Conservation (phyloP, 2,888 invertebrate genomes). For the Amphimallon solstitiale region DNA sequence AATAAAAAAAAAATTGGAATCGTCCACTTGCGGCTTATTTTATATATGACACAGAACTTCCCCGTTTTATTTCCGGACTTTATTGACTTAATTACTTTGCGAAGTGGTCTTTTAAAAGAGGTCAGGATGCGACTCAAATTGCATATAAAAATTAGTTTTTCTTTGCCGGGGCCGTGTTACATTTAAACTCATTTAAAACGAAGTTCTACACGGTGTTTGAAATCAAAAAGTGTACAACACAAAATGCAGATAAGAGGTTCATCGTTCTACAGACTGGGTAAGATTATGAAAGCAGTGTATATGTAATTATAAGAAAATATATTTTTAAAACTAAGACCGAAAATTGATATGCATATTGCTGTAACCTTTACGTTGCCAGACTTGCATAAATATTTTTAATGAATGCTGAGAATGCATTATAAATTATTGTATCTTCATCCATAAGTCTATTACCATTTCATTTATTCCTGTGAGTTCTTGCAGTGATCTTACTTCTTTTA, state of each 20-base stretch:
- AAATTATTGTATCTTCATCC: no score
- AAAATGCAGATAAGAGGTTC: constrained; percentile 60
- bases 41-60: not conserved
- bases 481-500: no score
- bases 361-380: no score
- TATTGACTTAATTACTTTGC: not conserved
- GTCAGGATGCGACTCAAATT: not conserved
- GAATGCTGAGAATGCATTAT: no score
- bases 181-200: constrained; percentile 53
- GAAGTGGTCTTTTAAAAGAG: not conserved
- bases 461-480: no score
- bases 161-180: not conserved
- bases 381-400: no score
- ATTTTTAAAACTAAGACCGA: no score
- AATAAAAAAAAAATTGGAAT: no score
- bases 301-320: no score
- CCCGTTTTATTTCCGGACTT: not conserved
- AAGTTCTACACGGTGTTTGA: constrained; percentile 63
- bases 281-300: constrained; percentile 44
- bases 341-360: no score
- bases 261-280: constrained; percentile 63
- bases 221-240: constrained; percentile 58
- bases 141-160: not conserved
- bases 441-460: no score
- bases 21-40: not conserved